A percentile compares a stretch with the other conserved stretches of the same genome.
Conservation (phyloP, 2,797 vertebrate species). For the Luscinia megarhynchos region DNA sequence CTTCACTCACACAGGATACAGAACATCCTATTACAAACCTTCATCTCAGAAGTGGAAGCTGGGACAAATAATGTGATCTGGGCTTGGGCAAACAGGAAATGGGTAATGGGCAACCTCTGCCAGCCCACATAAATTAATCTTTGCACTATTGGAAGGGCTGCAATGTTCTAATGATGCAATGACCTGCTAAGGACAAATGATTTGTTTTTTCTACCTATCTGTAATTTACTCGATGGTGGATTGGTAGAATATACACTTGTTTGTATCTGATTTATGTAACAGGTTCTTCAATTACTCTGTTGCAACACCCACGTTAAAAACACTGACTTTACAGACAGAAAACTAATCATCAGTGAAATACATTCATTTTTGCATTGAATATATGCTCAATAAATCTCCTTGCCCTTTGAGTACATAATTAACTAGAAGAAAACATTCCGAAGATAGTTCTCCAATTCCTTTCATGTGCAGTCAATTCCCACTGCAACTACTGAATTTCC, state of each 20-base stretch:
- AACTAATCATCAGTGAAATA: slow-evolving; percentile 1
- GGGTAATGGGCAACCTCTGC: background rate
- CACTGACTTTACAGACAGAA: background rate
- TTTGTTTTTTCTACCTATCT: background rate
- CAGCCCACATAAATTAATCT: background rate
- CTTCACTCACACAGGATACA: background rate
- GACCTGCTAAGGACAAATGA: background rate
- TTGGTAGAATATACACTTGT: background rate
- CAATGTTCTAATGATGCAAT: background rate
- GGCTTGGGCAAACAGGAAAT: background rate
- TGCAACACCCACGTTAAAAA: background rate
- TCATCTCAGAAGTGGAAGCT: background rate
- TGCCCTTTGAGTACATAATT: background rate
- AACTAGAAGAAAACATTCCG: slow-evolving; percentile 13
- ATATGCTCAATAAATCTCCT: background rate
- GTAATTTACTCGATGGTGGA: background rate
- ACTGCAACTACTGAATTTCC: background rate
- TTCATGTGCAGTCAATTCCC: background rate
- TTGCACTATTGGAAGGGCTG: background rate
- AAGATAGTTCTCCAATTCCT: background rate
- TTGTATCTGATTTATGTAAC: background rate
- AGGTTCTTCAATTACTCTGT: background rate
- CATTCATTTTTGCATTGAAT: background rate
- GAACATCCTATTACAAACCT: background rate
- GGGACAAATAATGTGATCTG: background rate